A percentile compares a stretch with the other conserved stretches of the same genome.
phyloP scores from a whole-genome alignment of 2,888 invertebrate genomes.

The Bibio marci region DNA sequence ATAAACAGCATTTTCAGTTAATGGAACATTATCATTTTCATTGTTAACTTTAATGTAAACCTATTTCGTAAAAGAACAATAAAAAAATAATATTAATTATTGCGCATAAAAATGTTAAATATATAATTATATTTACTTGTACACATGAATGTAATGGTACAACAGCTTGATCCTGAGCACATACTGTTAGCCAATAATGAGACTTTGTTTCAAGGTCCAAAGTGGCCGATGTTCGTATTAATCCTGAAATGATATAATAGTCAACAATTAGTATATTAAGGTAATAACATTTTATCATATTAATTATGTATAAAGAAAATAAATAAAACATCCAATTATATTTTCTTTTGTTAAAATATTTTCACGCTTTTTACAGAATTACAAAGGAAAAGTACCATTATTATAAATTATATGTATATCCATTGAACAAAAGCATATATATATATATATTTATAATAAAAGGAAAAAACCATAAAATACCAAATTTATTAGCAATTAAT shows the following conservation, averaged over 20 bases:
- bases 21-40: constrained; percentile 89
- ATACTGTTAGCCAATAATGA: constrained; percentile 87
- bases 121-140: constrained; percentile 38
- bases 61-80: constrained; percentile 27
- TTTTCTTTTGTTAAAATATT: no score
- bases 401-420: no score
- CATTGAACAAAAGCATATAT: no score
- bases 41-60: constrained; percentile 73
- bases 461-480: no score
- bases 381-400: no score
- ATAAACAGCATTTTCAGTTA: constrained; percentile 76
- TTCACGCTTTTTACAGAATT: no score
- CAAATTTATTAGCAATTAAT: no score
- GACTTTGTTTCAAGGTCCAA: constrained; percentile 77
- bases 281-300: no score
- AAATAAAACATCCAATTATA: no score
- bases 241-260: constrained; percentile 62
- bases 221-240: constrained; percentile 63
- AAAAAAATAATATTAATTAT: constrained; percentile 7
- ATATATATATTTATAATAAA: no score
- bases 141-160: constrained; percentile 70
- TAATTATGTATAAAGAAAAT: no score
- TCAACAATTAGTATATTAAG: no score
- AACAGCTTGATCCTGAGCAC: constrained; percentile 82
- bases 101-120: constrained; percentile 18